Conservation (phyloP, 2,797 vertebrate species). For the Cuniculus paca region DNA sequence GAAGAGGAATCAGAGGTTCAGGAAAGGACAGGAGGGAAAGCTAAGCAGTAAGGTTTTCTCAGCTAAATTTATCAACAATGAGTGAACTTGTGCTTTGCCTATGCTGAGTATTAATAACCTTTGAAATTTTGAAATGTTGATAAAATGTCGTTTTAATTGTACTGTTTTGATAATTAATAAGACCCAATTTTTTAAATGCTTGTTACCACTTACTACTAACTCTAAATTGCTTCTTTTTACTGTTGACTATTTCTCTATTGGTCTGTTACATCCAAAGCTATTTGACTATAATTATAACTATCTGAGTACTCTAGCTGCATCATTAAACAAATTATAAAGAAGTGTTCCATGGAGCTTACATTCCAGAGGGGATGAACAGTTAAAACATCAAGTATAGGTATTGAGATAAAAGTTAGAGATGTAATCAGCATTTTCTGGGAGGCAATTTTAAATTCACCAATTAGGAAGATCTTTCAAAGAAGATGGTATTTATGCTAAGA, state of each 20-base stretch:
- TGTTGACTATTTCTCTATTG: neutral
- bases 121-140: neutral
- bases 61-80: neutral
- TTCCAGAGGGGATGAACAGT: neutral
- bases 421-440: neutral
- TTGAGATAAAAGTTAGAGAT: neutral
- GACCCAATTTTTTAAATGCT: neutral
- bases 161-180: neutral
- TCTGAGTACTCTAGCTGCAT: neutral
- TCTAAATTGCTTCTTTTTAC: constrained; percentile 41
- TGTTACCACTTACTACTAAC: neutral
- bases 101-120: constrained; percentile 4
- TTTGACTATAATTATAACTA: neutral
- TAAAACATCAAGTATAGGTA: neutral
- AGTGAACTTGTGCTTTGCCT: neutral
- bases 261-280: neutral
- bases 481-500: neutral
- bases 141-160: constrained; percentile 14
- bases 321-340: neutral
- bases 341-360: neutral
- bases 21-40: neutral
- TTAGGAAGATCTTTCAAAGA: neutral
- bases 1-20: neutral
- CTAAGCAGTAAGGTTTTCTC: neutral
- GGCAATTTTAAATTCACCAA: neutral